Base-by-base conservation (phyloP, 1,140 invertebrate species). In the Aphidius gifuensis region DNA sequence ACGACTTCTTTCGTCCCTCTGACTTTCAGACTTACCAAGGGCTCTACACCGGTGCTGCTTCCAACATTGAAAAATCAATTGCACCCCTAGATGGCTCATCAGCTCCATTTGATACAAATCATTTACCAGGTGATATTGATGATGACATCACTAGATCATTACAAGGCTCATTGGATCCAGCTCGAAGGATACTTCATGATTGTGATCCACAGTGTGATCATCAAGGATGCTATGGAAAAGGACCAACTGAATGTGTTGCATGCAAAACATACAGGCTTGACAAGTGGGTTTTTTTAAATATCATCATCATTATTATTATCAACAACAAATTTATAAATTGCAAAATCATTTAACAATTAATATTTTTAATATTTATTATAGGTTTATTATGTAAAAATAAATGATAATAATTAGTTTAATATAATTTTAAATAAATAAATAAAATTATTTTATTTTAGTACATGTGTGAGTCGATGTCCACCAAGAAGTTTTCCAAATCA, bases 131-230 rank as follows among this genome's bases (percentile, higher is more conserved):
- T 7, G 76, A 80, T 60, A 46, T 63, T 65, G 4, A 58, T 66
- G 57, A 62, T 38, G 66, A 67, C 48, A 50, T 62, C 9, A 62
- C 66, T 3, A 54, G 60, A 9, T 60, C 60, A 45, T 57, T 67
- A 9, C 66, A 71, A 32, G 71, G 70, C 42, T 78, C 75, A 16
- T 69, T 76, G 39, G 83, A 84, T 56, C 71, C 78, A 2, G 85
- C 86, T 66, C 87, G 85, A 69, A 83, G 85, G 66, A 85, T 90
- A 55, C 82, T 89, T 62, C 86, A 90, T 68, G 85, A 88, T 66
- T 93, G 91, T 75, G 90, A 93, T 79, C 87, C 89, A 46, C 90
- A 93, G 77, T 92, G 91, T 77, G 90, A 92, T 77, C 78, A 85
- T 51, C 87, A 89, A 72, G 91, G 91, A 48, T 93, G 91, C 75